A percentile compares a stretch with the other conserved stretches of the same genome.
phyloP scores from a whole-genome alignment of 2,888 invertebrate species.

The Galeruca laticollis region DNA sequence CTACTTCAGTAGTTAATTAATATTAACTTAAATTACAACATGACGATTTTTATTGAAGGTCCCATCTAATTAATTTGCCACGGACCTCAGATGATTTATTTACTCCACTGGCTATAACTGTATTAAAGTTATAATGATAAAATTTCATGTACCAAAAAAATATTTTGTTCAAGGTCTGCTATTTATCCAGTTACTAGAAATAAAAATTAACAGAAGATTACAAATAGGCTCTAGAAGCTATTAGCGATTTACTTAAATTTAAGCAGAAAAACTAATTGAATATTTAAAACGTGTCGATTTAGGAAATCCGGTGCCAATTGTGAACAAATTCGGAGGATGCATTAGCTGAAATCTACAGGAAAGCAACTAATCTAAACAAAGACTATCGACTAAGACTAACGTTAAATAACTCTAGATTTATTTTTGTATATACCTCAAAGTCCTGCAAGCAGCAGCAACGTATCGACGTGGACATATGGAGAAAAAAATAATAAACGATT shows the following conservation, averaged over 20 bases:
- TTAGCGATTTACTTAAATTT: background rate
- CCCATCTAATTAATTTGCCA: no score
- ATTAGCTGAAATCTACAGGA: conserved; percentile 63
- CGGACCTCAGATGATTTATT: no score
- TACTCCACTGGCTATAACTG: no score
- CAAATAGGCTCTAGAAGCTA: background rate
- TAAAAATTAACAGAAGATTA: background rate
- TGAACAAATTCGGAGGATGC: conserved; percentile 45
- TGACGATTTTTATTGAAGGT: no score
- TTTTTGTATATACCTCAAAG: conserved; percentile 81
- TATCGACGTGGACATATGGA: conserved; percentile 71
- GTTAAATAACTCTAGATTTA: conserved; percentile 63
- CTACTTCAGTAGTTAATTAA: no score
- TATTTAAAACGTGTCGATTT: conserved; percentile 28
- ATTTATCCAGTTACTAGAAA: background rate
- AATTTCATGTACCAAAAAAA: background rate
- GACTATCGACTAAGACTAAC: conserved; percentile 65
- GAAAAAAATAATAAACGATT: conserved; percentile 73
- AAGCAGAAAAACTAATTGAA: conserved; percentile 5
- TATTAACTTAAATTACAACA: no score
- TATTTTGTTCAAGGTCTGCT: background rate
- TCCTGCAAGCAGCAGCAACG: conserved; percentile 81
- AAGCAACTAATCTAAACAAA: conserved; percentile 67
- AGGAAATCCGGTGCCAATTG: conserved; percentile 39
- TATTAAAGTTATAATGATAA: no score